phyloP scores from a whole-genome alignment of 2,797 vertebrate species.

The Novumbra hubbsi region DNA sequence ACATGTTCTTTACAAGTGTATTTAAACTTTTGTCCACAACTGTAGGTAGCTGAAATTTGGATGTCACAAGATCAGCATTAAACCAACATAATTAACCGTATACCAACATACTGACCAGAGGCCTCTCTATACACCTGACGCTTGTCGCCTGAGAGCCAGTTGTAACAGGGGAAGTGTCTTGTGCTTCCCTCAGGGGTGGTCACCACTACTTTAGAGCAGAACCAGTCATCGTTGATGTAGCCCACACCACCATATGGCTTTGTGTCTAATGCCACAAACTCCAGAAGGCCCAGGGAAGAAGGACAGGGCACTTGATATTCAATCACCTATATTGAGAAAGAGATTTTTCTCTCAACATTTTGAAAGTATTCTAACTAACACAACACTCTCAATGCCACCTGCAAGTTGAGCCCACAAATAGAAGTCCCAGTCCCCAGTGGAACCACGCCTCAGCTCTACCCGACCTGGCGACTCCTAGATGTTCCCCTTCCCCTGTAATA shows the following conservation, averaged over 20 bases:
- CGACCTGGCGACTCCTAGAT: too few relatives aligned
- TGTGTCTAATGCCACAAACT: slow-evolving; percentile 19
- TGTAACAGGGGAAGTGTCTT: slow-evolving; percentile 15
- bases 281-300: slow-evolving; percentile 7
- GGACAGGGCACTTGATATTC: not conserved
- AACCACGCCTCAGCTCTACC: too few relatives aligned
- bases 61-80: not conserved
- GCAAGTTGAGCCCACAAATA: not conserved
- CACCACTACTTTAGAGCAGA: slow-evolving; percentile 25
- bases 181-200: slow-evolving; percentile 12
- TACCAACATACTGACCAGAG: slow-evolving; percentile 16
- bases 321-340: not conserved
- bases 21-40: too few relatives aligned
- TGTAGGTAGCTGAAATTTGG: not conserved
- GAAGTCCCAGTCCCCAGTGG: too few relatives aligned
- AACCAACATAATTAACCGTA: not conserved
- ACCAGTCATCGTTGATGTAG: slow-evolving; percentile 24
- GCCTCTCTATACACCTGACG: slow-evolving; percentile 7
- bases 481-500: too few relatives aligned
- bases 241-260: slow-evolving; percentile 9
- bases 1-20: too few relatives aligned
- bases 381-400: not conserved
- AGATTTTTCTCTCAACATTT: not conserved
- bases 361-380: not conserved
- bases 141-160: slow-evolving; percentile 17